Evolutionary conservation across 2,797 vertebrate species (phyloP).

Genomic region (Molothrus aeneus): DNA sequence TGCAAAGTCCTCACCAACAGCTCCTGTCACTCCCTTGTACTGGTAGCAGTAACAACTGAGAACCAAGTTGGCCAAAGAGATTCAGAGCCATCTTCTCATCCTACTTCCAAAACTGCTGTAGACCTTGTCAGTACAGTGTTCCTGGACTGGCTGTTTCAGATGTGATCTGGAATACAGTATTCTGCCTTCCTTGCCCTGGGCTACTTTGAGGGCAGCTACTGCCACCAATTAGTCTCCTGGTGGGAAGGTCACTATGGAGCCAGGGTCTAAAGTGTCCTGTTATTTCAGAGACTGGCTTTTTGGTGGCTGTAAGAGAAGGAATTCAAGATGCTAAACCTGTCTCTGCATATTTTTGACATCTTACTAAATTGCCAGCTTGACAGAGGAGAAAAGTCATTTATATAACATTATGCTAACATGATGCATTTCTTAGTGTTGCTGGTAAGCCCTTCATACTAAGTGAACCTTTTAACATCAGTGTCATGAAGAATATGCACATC

Average conservation of each 20-base stretch:
- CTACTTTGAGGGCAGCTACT: neutral
- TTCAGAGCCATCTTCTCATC: neutral
- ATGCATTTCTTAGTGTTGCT: neutral
- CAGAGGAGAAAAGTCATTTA: neutral
- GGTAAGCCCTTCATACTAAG: neutral
- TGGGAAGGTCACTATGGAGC: neutral
- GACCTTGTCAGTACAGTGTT: neutral
- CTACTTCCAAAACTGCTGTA: neutral
- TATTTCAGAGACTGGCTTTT: neutral
- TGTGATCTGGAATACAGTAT: neutral
- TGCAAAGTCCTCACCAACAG: neutral
- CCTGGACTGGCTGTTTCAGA: neutral
- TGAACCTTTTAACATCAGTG: neutral
- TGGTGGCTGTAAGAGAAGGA: neutral
- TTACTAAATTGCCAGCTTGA: conserved; percentile 9
- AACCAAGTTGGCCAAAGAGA: neutral
- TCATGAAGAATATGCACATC: neutral
- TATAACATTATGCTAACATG: neutral
- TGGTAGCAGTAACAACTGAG: neutral
- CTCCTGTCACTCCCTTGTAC: neutral
- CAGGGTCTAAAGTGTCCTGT: neutral
- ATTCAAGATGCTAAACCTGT: neutral
- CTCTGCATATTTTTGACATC: neutral
- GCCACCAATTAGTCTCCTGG: neutral
- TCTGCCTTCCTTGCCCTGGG: neutral